Evolutionary conservation across 92 coral and sea anemone species (phyloP).

Genomic region (Porites cylindrica): DNA sequence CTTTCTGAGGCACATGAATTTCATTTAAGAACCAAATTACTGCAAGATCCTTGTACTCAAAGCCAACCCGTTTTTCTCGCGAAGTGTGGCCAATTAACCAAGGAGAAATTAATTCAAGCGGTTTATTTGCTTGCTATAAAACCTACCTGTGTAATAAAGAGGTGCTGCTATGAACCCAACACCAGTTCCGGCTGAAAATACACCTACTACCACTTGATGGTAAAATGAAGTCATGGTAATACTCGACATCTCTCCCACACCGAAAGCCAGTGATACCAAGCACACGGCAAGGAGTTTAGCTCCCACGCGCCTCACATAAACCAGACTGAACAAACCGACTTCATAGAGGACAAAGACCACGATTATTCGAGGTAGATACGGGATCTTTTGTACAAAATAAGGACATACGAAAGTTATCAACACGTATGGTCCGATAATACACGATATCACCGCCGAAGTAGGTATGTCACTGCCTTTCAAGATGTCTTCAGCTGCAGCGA

Average conservation of each 20-base stretch:
- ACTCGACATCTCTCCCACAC: conserved; percentile 66
- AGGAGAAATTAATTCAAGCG: background rate
- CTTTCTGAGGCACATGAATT: too few species aligned
- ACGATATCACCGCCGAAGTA: conserved; percentile 59
- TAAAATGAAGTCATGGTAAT: conserved; percentile 67
- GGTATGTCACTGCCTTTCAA: conserved; percentile 63
- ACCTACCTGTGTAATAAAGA: conserved; percentile 64
- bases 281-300: conserved; percentile 58
- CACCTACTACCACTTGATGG: conserved; percentile 45
- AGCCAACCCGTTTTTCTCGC: too few species aligned
- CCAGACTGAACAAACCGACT: conserved; percentile 50
- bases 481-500: conserved; percentile 69
- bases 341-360: conserved; percentile 47
- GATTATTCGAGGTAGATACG: conserved; percentile 55
- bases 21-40: too few species aligned
- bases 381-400: conserved; percentile 59
- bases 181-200: conserved; percentile 65
- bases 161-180: conserved; percentile 67
- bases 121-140: background rate
- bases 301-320: conserved; percentile 33
- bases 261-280: conserved; percentile 58
- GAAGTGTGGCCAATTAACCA: background rate
- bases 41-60: too few species aligned
- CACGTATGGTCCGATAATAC: conserved; percentile 62
- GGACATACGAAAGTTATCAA: conserved; percentile 50